Evolutionary conservation across 2,113 vertebrate species (phyloP).

Genomic region (Passer domesticus): DNA sequence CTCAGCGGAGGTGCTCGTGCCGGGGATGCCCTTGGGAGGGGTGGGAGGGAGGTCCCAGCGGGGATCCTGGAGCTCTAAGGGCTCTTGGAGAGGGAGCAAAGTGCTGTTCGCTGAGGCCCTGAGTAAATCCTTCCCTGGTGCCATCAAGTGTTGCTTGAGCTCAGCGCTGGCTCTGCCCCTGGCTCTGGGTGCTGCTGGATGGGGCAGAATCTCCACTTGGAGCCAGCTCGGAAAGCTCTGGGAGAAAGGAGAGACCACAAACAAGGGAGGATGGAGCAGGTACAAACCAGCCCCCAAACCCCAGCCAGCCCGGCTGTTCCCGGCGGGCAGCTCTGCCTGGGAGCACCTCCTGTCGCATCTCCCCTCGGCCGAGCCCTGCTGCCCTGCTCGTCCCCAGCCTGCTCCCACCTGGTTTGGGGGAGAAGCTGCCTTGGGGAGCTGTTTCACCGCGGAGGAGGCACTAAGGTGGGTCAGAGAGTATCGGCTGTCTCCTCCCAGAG

Average conservation of each 20-base stretch:
- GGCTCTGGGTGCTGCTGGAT: neutral
- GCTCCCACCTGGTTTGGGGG: neutral
- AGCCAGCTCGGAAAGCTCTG: neutral
- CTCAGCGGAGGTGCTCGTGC: neutral
- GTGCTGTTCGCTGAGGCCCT: neutral
- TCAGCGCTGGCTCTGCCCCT: fast-evolving
- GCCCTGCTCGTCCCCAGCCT: neutral
- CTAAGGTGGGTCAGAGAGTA: neutral
- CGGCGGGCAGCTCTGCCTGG: fast-evolving
- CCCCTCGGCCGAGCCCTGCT: neutral
- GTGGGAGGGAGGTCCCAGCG: neutral
- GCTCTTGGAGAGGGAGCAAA: neutral
- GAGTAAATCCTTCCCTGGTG: neutral
- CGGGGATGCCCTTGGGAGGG: neutral
- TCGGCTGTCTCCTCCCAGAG: neutral
- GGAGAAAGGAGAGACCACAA: neutral
- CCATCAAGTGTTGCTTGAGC: neutral
- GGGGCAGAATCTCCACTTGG: fast-evolving
- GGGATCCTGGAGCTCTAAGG: fast-evolving
- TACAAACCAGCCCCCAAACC: neutral
- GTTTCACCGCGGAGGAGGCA: neutral
- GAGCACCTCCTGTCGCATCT: fast-evolving
- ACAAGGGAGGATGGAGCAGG: fast-evolving
- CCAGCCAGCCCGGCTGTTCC: neutral
- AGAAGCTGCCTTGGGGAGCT: fast-evolving